Evolutionary conservation across 30 jellyfish, hydroid and myxozoan genomes (phyloP), one percentile per base, ranked within the genome.

Genomic region (Hydractinia symbiolongicarpus): DNA sequence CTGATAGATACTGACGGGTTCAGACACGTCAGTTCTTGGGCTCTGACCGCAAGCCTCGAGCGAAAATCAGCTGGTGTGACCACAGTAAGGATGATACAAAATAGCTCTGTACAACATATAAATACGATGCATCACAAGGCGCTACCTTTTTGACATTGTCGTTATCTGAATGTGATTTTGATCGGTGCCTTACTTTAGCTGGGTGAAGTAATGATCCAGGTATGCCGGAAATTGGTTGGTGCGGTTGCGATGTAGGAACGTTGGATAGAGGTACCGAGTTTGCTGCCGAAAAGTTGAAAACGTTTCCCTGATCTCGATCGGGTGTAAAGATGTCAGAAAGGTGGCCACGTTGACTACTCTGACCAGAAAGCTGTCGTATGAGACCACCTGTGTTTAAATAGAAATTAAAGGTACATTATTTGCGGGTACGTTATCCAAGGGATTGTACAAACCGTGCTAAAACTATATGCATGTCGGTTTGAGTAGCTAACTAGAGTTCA

Each of bases 111-210:
- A 30, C 44, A 30, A 30, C 44, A 30, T 30, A 30, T 30, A 30
- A 30, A 30, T 30, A 30, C 44, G 44, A 30, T 30, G 44, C 44
- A 30, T 30, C 1, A 2, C 44, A 30, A 30, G 44, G 44, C 44
- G 44, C 74, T 21, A 53, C 85, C 82, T 77, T 77, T 77, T 60
- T 54, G 15, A 76, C 50, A 53, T 51, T 64, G 71, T 83, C 57
- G 30, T 92, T 95, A 53, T 92, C 98, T 5, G 95, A 84, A 60
- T 83, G 95, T 6, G 98, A 92, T 88, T 81, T 82, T 52, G 96
- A 86, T 55, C 98, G 83, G 55, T 87, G 95, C 86, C 76, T 67
- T 56, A 67, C 84, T 7, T 91, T 62, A 52, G 96, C 67, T 13
- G 93, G 95, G 62, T 67, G 66, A 15, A 87, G 53, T 17, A 73